Conservation (phyloP, 2,888 invertebrate genomes). For the Escarpia spicata region DNA sequence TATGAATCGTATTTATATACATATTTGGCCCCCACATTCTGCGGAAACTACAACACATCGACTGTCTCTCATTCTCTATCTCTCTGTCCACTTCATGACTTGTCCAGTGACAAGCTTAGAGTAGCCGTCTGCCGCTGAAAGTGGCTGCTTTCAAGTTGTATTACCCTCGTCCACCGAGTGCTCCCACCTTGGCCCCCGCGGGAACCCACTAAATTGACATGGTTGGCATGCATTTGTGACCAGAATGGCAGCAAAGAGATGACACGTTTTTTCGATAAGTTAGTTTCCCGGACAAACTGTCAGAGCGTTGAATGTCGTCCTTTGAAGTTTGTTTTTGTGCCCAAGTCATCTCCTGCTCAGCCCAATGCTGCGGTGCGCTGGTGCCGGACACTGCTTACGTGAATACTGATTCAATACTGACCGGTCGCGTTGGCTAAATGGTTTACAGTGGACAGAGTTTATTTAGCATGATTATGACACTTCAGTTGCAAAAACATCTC, state of each 20-base stretch:
- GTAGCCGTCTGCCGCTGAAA: neutral
- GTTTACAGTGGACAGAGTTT: neutral
- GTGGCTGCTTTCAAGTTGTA: neutral
- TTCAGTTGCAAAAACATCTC: neutral
- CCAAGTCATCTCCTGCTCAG: neutral
- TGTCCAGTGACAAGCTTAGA: neutral
- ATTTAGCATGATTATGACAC: neutral
- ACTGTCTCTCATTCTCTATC: neutral
- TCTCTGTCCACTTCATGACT: neutral
- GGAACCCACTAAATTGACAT: neutral
- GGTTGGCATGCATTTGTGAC: neutral
- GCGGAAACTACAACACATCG: too few relatives aligned
- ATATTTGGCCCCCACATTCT: too few relatives aligned
- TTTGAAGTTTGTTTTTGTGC: neutral
- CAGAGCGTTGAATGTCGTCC: neutral
- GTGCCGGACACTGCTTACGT: neutral
- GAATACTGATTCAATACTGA: conserved; percentile 7
- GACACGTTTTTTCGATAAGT: neutral
- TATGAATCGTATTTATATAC: too few relatives aligned
- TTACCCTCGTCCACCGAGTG: neutral
- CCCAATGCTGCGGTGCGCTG: neutral
- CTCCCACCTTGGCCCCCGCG: neutral
- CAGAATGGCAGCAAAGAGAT: neutral
- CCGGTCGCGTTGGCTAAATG: neutral
- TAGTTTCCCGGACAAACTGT: neutral